Base-by-base conservation (phyloP, 2,113 vertebrate species). In the Tenrec ecaudatus region DNA sequence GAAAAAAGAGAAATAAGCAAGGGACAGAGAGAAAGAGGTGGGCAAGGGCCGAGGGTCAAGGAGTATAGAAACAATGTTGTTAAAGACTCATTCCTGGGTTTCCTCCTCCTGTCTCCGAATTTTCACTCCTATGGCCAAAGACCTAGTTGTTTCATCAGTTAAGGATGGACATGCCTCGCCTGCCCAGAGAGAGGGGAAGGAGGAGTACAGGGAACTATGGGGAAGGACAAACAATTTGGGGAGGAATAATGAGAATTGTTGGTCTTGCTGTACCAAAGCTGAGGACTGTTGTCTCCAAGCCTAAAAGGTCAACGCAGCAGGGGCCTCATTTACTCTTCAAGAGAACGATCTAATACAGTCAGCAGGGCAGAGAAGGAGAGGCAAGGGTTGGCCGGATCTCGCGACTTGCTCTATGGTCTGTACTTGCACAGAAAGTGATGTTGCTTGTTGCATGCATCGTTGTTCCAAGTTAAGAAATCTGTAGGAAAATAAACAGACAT, bases 391-490 rank as follows among this genome's bases (percentile, higher is more conserved):
- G 17, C 5, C 1, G 33, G 33, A 1, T 53, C 1, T 27, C 57
- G 29, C 53, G 14, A 15, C 96, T 95, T 88, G 17, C 1, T 53
- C 1, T 82, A 84, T 0, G 95, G 64, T 3, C 0, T 71, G 79
- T 97, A 96, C 86, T 98, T 98, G 97, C 98, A 98, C 93, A 98
- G 4, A 82, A 91, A 98, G 77, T 83, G 97, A 8, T 95, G 94
- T 29, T 0, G 17, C 15, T 3, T 7, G 36, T 10, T 0, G 16
- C 97, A 98, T 0, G 92, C 0, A 0, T 82, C 1, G 0, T 75
- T 87, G 85, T 71, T 33, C 98, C 98, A 98, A 25, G 57, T 8
- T 1, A 92, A 75, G 90, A 98, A 98, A 0, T 57, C 98, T 98
- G 96, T 0, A 36, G 94, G 6, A 86, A 91, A 96, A 84, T 0